Conservation (phyloP, 2,797 vertebrate genomes). For the Diglossa cyanea region DNA sequence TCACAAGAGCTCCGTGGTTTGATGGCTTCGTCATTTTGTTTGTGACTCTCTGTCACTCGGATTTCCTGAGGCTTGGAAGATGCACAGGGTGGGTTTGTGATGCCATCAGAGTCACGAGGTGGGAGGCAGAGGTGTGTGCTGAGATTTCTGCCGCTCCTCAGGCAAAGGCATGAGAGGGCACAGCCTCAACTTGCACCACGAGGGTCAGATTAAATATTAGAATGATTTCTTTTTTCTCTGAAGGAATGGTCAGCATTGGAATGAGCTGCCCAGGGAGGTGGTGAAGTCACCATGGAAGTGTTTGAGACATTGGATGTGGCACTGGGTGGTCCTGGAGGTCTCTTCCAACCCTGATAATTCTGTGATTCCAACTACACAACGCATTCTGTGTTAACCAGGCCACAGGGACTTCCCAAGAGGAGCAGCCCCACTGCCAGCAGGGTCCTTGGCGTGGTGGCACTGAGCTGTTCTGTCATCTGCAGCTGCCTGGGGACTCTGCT, state of each 20-base stretch:
- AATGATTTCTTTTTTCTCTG: neutral
- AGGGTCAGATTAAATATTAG: neutral
- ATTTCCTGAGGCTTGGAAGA: neutral
- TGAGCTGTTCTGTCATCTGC: neutral
- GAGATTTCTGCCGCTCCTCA: neutral
- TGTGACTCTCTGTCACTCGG: neutral
- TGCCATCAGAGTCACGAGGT: neutral
- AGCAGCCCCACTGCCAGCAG: neutral
- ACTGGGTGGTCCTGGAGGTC: neutral
- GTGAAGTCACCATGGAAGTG: neutral
- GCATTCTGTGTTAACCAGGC: neutral
- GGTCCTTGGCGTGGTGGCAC: neutral
- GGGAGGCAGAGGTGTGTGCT: neutral
- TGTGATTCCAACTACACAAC: neutral
- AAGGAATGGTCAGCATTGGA: fast-evolving
- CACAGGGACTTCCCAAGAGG: fast-evolving
- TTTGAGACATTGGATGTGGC: neutral
- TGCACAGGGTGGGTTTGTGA: neutral
- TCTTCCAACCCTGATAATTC: fast-evolving
- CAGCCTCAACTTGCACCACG: neutral
- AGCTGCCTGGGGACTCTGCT: neutral
- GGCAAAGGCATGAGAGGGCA: no score
- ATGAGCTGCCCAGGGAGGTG: neutral
- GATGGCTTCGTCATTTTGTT: neutral
- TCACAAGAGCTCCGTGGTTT: neutral